Conservation (phyloP, 2,113 vertebrate genomes). For the Dasyornis broadbenti region DNA sequence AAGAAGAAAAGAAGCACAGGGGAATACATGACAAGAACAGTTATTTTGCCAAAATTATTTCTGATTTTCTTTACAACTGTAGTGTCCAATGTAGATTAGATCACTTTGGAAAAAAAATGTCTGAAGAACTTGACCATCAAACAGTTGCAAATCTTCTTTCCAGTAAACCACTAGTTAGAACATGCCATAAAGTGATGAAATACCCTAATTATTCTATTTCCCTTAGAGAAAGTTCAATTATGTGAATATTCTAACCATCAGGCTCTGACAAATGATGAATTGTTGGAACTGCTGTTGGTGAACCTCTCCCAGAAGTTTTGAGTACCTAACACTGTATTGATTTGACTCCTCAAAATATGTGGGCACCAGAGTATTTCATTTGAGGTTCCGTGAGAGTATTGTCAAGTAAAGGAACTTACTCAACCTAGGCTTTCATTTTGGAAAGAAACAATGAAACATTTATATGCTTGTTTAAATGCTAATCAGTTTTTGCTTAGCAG, state of each 20-base stretch:
- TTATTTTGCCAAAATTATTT: neutral
- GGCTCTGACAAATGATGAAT: neutral
- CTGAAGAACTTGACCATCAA: neutral
- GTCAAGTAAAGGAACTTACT: neutral
- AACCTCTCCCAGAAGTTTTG: neutral
- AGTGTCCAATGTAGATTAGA: neutral
- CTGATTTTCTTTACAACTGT: neutral
- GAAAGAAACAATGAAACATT: conserved; percentile 34
- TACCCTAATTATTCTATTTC: neutral
- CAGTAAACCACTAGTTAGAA: neutral
- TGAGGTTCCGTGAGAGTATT: neutral
- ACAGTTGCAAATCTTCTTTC: neutral
- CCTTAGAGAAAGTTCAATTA: neutral
- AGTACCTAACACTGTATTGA: neutral
- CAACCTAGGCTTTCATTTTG: neutral
- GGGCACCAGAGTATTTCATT: neutral
- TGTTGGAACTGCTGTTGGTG: neutral
- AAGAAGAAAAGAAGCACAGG: neutral
- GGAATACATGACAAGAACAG: neutral
- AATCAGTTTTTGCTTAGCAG: conserved; percentile 52
- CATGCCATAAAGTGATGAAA: neutral
- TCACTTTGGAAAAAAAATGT: neutral
- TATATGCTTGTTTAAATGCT: conserved; percentile 52
- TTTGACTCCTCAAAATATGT: neutral
- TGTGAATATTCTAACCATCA: neutral